These are phyloP conservation scores for Ametastegia equiseti DNA, from an alignment of 2,888 invertebrate species.

Conservation along the genomic window DNA sequence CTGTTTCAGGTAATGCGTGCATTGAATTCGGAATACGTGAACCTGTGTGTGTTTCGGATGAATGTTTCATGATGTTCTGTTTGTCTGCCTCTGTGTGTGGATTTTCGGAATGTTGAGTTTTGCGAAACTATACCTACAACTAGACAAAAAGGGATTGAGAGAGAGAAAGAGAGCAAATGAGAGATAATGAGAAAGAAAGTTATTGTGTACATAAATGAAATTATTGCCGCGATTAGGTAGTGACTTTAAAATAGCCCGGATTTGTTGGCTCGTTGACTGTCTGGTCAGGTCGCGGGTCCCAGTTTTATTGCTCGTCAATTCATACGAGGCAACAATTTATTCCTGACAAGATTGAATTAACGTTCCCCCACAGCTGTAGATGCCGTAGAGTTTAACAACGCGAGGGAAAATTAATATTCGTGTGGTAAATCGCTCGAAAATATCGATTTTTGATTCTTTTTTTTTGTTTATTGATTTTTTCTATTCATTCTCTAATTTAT, in stretches of 20 bases:
- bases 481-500: not conserved
- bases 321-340: not conserved
- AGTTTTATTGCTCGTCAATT: slow-evolving; percentile 21
- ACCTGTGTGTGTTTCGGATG: slow-evolving; percentile 22
- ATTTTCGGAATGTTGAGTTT: not conserved
- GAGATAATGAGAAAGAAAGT: not conserved
- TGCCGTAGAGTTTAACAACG: not conserved
- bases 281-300: not conserved
- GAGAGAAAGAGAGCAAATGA: not conserved
- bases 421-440: slow-evolving; percentile 8
- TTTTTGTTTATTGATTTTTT: not conserved
- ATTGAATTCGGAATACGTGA: slow-evolving; percentile 44
- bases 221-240: not conserved
- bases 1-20: slow-evolving; percentile 56
- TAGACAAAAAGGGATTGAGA: not conserved
- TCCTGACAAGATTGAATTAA: slow-evolving; percentile 11
- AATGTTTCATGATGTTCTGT: slow-evolving; percentile 19
- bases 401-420: not conserved
- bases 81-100: not conserved
- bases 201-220: not conserved
- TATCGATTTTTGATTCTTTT: not conserved
- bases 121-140: not conserved
- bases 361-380: not conserved
- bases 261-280: not conserved
- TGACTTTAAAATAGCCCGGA: not conserved